A percentile compares a stretch with the other conserved stretches of the same genome.
Evolutionary conservation across 2,113 vertebrate species (phyloP).

Genomic region (Corynorhinus townsendii): DNA sequence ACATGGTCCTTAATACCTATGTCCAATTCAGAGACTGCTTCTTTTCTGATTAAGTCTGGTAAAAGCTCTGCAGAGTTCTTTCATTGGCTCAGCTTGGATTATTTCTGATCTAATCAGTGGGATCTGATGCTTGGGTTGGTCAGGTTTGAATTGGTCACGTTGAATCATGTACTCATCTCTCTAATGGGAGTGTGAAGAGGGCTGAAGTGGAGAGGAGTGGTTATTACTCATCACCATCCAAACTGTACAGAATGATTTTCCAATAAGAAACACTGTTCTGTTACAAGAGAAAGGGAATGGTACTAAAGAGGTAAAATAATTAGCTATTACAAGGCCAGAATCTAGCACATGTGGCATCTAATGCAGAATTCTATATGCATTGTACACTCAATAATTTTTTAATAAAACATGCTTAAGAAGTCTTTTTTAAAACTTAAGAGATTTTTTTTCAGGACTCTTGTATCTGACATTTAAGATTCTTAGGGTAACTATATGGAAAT

Average conservation of each 20-base stretch:
- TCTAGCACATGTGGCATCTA: background rate
- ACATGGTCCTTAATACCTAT: background rate
- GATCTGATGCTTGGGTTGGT: background rate
- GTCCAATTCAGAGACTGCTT: background rate
- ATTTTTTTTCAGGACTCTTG: background rate
- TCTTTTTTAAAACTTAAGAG: slow-evolving; percentile 1
- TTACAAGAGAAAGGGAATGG: background rate
- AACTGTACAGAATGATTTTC: background rate
- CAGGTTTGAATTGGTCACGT: background rate
- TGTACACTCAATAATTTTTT: background rate
- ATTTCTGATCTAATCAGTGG: background rate
- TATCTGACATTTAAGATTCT: slow-evolving; percentile 41
- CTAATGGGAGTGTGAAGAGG: background rate
- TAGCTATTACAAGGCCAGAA: background rate
- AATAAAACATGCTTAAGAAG: background rate
- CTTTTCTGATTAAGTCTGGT: background rate
- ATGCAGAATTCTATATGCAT: background rate
- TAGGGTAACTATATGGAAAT: background rate
- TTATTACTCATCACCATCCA: background rate
- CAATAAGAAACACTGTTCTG: background rate
- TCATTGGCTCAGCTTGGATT: background rate
- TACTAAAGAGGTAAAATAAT: background rate
- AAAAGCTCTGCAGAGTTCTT: slow-evolving; percentile 5
- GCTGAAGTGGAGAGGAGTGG: background rate
- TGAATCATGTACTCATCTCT: background rate